These are phyloP conservation scores for Aradus depressus DNA, from an alignment of 2,888 invertebrate species.

Conservation along the genomic window DNA sequence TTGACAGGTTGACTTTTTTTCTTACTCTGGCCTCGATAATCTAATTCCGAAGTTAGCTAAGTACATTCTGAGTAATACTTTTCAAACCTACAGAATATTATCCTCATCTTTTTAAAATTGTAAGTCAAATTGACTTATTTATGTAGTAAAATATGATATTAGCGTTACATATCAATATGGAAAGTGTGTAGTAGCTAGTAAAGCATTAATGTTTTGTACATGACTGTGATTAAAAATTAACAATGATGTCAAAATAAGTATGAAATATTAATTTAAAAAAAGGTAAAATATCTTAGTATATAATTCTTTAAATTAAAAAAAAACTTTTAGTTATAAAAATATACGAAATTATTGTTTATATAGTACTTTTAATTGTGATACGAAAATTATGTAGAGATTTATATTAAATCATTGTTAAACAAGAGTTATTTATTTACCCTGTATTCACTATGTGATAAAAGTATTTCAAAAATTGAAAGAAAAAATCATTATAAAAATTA, in stretches of 20 bases:
- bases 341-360: constrained; percentile 10
- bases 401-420: constrained; percentile 11
- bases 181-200: too few relatives aligned
- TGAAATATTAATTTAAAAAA: background rate
- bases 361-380: constrained; percentile 15
- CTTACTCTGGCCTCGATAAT: too few relatives aligned
- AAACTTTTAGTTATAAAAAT: background rate
- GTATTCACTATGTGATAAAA: constrained; percentile 8
- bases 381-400: constrained; percentile 9
- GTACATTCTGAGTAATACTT: too few relatives aligned
- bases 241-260: constrained; percentile 14
- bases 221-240: constrained; percentile 24
- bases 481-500: too few relatives aligned
- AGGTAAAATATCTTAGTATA: background rate
- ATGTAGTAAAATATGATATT: too few relatives aligned
- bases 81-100: too few relatives aligned
- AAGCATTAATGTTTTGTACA: constrained; percentile 18
- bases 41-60: too few relatives aligned
- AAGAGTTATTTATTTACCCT: constrained; percentile 14
- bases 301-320: background rate
- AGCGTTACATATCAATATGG: too few relatives aligned
- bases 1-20: too few relatives aligned
- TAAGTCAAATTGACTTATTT: too few relatives aligned
- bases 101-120: too few relatives aligned
- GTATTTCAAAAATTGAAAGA: background rate